These are phyloP conservation scores for Eupithecia subfuscata DNA, from an alignment of 2,888 invertebrate species.

Conservation along the genomic window DNA sequence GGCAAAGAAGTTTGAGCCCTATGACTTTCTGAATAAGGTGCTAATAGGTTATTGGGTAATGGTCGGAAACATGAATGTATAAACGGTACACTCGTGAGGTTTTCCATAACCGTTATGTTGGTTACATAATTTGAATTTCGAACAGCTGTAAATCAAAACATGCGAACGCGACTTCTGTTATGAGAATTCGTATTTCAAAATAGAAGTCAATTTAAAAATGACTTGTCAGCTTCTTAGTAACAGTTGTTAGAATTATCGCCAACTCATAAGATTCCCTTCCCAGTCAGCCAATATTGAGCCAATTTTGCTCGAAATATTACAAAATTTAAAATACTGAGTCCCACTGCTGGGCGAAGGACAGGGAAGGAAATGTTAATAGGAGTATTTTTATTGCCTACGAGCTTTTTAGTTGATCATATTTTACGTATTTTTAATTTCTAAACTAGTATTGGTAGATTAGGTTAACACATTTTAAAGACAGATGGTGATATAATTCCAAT, in stretches of 20 bases:
- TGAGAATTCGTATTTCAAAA: neutral
- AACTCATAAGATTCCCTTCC: neutral
- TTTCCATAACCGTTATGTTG: constrained; percentile 29
- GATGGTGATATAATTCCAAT: too few species aligned
- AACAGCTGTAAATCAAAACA: constrained; percentile 8
- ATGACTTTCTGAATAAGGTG: neutral
- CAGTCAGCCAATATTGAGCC: too few species aligned
- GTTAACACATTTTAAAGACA: too few species aligned
- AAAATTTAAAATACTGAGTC: neutral
- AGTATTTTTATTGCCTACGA: neutral
- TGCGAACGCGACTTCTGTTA: constrained; percentile 4
- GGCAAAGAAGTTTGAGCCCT: constrained; percentile 15
- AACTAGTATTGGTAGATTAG: neutral
- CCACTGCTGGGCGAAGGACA: neutral
- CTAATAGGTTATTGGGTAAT: constrained; percentile 18
- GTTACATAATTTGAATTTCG: constrained; percentile 22
- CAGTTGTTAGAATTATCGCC: neutral
- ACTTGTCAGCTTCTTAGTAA: neutral
- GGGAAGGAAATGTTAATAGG: neutral
- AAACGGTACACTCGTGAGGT: constrained; percentile 25
- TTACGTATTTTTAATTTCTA: too few species aligned
- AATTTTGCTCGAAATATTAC: neutral
- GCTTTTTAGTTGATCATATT: neutral
- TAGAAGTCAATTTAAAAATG: neutral
- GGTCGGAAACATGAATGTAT: constrained; percentile 20